Conservation (phyloP, 2,113 vertebrate species). For the Aegithalos caudatus region DNA sequence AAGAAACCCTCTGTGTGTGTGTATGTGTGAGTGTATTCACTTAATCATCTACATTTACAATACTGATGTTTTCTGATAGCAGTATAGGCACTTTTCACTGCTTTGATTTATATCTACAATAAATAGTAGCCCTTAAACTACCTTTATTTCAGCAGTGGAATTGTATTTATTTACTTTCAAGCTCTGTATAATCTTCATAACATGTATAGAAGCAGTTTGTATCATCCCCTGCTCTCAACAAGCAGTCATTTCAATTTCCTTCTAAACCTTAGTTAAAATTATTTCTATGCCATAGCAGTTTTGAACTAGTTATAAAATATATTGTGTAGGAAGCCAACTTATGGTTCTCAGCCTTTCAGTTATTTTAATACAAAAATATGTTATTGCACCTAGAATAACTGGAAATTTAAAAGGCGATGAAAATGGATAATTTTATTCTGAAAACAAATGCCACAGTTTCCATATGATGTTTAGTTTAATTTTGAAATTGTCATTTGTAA, state of each 20-base stretch:
- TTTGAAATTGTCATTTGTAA: background rate
- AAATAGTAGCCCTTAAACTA: background rate
- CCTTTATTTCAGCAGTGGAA: background rate
- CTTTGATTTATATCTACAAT: background rate
- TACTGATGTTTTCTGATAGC: background rate
- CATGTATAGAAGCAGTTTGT: background rate
- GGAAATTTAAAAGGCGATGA: background rate
- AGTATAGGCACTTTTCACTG: background rate
- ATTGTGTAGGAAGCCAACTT: background rate
- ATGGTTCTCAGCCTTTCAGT: background rate
- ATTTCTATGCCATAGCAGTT: background rate
- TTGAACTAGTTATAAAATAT: slow-evolving; percentile 13
- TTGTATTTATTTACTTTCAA: background rate
- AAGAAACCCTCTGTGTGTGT: background rate
- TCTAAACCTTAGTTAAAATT: background rate
- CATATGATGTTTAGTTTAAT: background rate
- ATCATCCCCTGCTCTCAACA: background rate
- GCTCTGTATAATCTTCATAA: background rate
- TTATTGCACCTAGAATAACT: background rate
- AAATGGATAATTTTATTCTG: background rate
- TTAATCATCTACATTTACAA: background rate
- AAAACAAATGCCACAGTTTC: background rate
- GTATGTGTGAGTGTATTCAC: background rate
- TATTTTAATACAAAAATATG: background rate
- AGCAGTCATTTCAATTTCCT: background rate